Evolutionary conservation across 1,140 invertebrate genomes (phyloP).

Genomic region (Euborellia annulipes): DNA sequence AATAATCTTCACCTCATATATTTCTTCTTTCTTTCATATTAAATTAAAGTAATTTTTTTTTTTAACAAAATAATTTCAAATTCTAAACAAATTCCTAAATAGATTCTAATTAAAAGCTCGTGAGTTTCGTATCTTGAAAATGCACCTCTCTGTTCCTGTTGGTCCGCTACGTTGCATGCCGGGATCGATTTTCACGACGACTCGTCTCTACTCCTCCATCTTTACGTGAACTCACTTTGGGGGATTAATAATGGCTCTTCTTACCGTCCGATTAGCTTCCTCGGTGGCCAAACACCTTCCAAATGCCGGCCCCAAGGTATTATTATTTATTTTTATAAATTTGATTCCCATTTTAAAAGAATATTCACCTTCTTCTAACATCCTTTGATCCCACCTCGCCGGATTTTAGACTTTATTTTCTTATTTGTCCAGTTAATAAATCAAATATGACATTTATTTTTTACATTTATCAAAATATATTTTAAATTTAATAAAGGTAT

Average conservation of each 20-base stretch:
- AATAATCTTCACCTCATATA: too few relatives aligned
- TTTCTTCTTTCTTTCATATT: too few relatives aligned
- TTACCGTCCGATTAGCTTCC: conserved; percentile 68
- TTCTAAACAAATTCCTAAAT: too few relatives aligned
- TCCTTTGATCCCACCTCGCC: not conserved
- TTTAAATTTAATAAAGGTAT: too few relatives aligned
- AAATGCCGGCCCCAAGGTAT: conserved; percentile 60
- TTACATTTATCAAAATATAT: not conserved
- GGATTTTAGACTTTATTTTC: not conserved
- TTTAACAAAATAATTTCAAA: too few relatives aligned
- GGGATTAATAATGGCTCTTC: conserved; percentile 52
- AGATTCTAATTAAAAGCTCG: too few relatives aligned
- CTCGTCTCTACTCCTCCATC: conserved; percentile 18
- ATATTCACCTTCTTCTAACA: not conserved
- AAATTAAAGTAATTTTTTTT: too few relatives aligned
- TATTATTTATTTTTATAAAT: not conserved
- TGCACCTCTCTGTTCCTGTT: too few relatives aligned
- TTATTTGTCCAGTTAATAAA: not conserved
- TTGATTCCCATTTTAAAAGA: not conserved
- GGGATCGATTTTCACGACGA: too few relatives aligned
- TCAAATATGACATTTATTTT: not conserved
- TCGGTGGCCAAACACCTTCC: conserved; percentile 67
- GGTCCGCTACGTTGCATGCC: too few relatives aligned
- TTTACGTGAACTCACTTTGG: conserved; percentile 20
- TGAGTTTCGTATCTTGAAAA: too few relatives aligned